Base-by-base conservation (phyloP, 2,888 invertebrate species). In the Marronus borbonicus region DNA sequence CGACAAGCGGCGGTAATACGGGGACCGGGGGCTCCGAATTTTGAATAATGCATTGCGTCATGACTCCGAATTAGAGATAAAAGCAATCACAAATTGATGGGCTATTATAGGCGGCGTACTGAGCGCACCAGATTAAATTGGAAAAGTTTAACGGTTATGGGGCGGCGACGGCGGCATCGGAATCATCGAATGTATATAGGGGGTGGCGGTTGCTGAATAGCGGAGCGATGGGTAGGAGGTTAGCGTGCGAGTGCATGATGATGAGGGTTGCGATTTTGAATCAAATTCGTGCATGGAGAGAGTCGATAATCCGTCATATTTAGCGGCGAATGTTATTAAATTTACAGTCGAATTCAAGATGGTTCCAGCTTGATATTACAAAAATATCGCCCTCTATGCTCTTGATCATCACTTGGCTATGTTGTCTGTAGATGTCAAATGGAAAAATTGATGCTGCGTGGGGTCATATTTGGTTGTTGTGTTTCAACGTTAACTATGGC, bases 401-500 rank as follows among this genome's bases (percentile, higher is more conserved):
- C 88, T 98, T 5, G 98, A 97, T 0, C 93, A 94, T 81, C 97
- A 98, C 88, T 90, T 98, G 74, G 94, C 97, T 0, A 94, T 95
- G 0, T 88, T 98, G 77, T 98, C 98, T 0, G 95, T 98, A 0
- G 98, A 98, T 85, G 95, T 95, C 2, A 91, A 96, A 82, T 97
- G 83, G 97, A 97, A n/a, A 97, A 98, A 86, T 91, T 98, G 81
- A 95, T 98, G 91, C 88, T 98, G 7, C 96, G 96, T 84, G 97
- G 98, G 0, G 95, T 98, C 12, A 96, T 98, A 80, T 95, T 98
- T 86, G 94, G 95, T 82, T 98, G 98, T 86, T 91, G 98, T 49
- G 97, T 98, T 89, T 96, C 98, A 0, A 94, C 97, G 0, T 90
- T 98, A 1, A 98, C 97, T 2, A 96, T 98, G 86, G 97, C 96